A percentile compares a stretch with the other conserved stretches of the same genome.
These are phyloP conservation scores for Xylota sylvarum DNA, from an alignment of 2,888 invertebrate species.

Conservation along the genomic window DNA sequence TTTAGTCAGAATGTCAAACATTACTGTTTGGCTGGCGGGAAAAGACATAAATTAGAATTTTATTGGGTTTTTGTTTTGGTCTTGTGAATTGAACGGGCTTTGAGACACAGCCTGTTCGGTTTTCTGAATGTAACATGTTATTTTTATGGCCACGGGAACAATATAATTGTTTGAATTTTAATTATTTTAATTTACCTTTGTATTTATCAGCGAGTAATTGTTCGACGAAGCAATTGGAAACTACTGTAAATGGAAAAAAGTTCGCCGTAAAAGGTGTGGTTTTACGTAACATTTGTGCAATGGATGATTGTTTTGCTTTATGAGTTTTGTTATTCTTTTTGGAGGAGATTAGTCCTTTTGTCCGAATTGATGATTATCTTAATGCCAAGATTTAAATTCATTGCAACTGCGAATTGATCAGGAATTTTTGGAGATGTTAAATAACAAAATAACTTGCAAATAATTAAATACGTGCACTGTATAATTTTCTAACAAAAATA, in stretches of 20 bases:
- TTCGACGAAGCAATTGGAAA: slow-evolving; percentile 15
- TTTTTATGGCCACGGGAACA: slow-evolving; percentile 44
- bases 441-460: slow-evolving; percentile 11
- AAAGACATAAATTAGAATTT: slow-evolving; percentile 54
- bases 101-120: slow-evolving; percentile 23
- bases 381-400: slow-evolving; percentile 46
- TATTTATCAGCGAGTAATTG: slow-evolving; percentile 30
- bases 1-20: slow-evolving; percentile 45
- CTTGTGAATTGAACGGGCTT: slow-evolving; percentile 19
- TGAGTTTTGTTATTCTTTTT: slow-evolving; percentile 7
- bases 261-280: not conserved
- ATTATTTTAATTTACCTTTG: slow-evolving; percentile 31
- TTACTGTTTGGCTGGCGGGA: slow-evolving; percentile 13
- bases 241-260: not conserved
- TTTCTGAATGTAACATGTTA: slow-evolving; percentile 29
- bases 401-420: not conserved
- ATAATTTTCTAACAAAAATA: slow-evolving; percentile 14
- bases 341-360: slow-evolving; percentile 1
- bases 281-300: slow-evolving; percentile 4
- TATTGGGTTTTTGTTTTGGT: slow-evolving; percentile 53
- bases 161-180: slow-evolving; percentile 55
- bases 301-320: not conserved
- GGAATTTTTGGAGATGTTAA: slow-evolving; percentile 10
- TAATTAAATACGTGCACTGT: slow-evolving; percentile 42
- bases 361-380: slow-evolving; percentile 3